Percentiles rank a stretch among this genome's conserved stretches.
Evolutionary conservation across 2,113 vertebrate genomes (phyloP).

Genomic region (Lates calcarifer): DNA sequence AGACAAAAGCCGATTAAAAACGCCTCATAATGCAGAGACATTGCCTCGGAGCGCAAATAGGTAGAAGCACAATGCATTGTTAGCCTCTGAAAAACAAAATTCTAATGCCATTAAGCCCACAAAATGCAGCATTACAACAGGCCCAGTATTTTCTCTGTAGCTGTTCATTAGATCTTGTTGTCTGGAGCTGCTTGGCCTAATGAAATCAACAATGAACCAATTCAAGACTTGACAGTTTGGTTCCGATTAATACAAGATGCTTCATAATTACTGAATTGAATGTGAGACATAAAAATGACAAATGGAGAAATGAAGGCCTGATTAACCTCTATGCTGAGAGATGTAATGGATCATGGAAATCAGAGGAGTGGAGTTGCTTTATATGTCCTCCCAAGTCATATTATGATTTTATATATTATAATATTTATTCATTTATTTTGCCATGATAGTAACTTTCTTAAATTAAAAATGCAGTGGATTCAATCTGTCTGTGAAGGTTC

Average conservation of each 20-base stretch:
- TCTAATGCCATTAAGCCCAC: constrained; percentile 77
- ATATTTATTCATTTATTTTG: not conserved
- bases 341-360: constrained; percentile 4
- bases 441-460: not conserved
- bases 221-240: constrained; percentile 52
- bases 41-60: constrained; percentile 87
- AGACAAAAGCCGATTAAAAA: constrained; percentile 90
- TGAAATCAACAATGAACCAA: constrained; percentile 69
- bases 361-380: not conserved
- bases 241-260: constrained; percentile 38
- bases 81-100: constrained; percentile 85
- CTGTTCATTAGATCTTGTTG: constrained; percentile 77
- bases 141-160: constrained; percentile 66
- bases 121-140: constrained; percentile 71
- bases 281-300: constrained; percentile 41
- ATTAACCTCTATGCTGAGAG: constrained; percentile 30
- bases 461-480: not conserved
- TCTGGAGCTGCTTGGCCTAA: constrained; percentile 67
- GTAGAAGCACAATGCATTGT: constrained; percentile 87
- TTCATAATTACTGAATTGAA: constrained; percentile 77
- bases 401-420: not conserved
- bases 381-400: not conserved
- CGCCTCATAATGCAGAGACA: constrained; percentile 87
- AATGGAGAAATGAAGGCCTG: constrained; percentile 18
- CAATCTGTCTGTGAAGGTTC: no score